phyloP scores from a whole-genome alignment of 2,113 vertebrate genomes.

The Mellivora capensis region DNA sequence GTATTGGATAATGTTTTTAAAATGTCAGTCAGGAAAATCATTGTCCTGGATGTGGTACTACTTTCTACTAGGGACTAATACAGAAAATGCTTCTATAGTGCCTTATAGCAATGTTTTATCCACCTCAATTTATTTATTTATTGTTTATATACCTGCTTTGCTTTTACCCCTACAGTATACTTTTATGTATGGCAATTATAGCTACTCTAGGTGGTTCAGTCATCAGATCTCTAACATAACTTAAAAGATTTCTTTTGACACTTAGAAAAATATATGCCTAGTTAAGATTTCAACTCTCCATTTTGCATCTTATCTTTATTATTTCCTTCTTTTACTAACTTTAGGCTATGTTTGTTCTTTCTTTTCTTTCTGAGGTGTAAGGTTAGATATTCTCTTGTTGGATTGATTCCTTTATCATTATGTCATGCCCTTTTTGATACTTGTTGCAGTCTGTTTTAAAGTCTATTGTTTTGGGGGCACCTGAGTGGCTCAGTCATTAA shows the following conservation, averaged over 20 bases:
- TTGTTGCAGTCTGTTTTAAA: neutral
- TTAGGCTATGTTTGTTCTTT: neutral
- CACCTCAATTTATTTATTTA: neutral
- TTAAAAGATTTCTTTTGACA: neutral
- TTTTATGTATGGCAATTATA: neutral
- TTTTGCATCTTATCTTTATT: neutral
- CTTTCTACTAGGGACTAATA: neutral
- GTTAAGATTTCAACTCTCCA: neutral
- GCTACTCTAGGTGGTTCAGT: neutral
- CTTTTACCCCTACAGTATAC: neutral
- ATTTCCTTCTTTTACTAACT: neutral
- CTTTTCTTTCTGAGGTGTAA: neutral
- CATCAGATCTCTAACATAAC: neutral
- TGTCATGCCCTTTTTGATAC: neutral
- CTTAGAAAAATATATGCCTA: neutral
- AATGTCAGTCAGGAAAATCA: neutral
- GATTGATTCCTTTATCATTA: neutral
- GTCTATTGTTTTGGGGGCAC: neutral
- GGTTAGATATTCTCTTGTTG: neutral
- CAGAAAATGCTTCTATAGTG: neutral
- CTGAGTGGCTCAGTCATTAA: no score
- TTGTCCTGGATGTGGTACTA: neutral
- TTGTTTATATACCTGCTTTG: neutral
- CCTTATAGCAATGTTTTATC: neutral
- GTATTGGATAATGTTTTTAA: neutral